A percentile compares a stretch with the other conserved stretches of the same genome.
These are phyloP conservation scores for Gila robusta DNA, from an alignment of 2,797 vertebrate genomes.

Conservation along the genomic window DNA sequence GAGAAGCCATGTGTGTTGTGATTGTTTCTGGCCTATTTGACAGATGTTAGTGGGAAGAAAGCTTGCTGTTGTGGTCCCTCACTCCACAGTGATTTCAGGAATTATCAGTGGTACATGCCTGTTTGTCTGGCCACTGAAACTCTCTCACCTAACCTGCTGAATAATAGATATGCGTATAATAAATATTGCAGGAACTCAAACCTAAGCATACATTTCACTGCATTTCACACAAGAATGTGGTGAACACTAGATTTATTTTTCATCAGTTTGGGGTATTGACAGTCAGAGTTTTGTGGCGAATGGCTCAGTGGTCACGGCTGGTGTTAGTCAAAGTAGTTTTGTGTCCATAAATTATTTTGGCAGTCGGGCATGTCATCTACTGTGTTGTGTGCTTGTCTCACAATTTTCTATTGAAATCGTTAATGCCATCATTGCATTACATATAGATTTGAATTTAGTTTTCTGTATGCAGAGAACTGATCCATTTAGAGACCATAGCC, in stretches of 20 bases:
- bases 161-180: constrained; percentile 41
- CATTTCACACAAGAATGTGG: constrained; percentile 22
- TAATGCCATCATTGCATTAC: neutral
- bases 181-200: constrained; percentile 49
- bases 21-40: constrained; percentile 14
- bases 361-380: neutral
- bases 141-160: constrained; percentile 35
- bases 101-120: constrained; percentile 8
- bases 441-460: neutral
- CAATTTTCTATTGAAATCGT: neutral
- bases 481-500: neutral
- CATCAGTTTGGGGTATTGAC: constrained; percentile 17
- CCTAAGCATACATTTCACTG: constrained; percentile 26
- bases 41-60: neutral
- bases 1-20: neutral
- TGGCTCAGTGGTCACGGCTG: constrained; percentile 33
- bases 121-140: constrained; percentile 28
- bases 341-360: constrained; percentile 42
- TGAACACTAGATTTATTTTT: constrained; percentile 44
- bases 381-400: neutral
- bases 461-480: neutral
- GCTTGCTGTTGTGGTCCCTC: neutral
- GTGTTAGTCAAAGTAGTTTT: constrained; percentile 39
- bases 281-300: constrained; percentile 33
- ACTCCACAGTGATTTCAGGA: constrained; percentile 12